Conservation (phyloP, 2,888 invertebrate genomes). For the Andrena fulva region DNA sequence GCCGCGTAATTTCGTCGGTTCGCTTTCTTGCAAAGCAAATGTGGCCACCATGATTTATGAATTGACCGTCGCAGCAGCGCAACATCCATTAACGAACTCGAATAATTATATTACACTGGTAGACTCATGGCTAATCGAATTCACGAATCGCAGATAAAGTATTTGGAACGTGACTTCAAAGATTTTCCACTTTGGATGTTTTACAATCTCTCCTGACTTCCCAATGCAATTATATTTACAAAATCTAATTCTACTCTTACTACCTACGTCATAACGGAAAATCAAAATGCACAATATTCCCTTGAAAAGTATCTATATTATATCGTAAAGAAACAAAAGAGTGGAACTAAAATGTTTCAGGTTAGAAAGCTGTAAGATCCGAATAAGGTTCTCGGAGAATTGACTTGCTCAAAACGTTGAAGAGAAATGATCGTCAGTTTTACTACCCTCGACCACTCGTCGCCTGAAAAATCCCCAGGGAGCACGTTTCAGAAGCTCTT, state of each 20-base stretch:
- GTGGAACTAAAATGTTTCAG: background rate
- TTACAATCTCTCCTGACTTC: no score
- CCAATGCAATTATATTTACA: no score
- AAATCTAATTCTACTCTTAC: background rate
- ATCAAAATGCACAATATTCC: no score
- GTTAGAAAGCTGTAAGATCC: background rate
- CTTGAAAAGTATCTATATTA: background rate
- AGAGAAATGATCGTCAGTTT: slow-evolving; percentile 45
- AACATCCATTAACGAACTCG: slow-evolving; percentile 39
- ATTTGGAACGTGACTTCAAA: no score
- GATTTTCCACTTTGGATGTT: no score
- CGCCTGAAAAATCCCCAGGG: slow-evolving; percentile 12
- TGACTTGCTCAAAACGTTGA: slow-evolving; percentile 39
- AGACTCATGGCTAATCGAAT: background rate
- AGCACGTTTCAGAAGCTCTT: slow-evolving; percentile 15
- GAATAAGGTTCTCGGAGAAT: slow-evolving; percentile 24
- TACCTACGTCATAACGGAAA: no score
- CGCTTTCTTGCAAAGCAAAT: slow-evolving; percentile 12
- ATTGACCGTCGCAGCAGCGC: slow-evolving; percentile 34
- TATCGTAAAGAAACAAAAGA: background rate
- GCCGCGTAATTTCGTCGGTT: slow-evolving; percentile 25
- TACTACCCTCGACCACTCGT: slow-evolving; percentile 1
- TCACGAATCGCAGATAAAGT: no score
- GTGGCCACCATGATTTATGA: slow-evolving; percentile 40
- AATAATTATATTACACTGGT: slow-evolving; percentile 42